Conservation (phyloP, 2,888 invertebrate genomes). For the Scaptomyza caliginosa region DNA sequence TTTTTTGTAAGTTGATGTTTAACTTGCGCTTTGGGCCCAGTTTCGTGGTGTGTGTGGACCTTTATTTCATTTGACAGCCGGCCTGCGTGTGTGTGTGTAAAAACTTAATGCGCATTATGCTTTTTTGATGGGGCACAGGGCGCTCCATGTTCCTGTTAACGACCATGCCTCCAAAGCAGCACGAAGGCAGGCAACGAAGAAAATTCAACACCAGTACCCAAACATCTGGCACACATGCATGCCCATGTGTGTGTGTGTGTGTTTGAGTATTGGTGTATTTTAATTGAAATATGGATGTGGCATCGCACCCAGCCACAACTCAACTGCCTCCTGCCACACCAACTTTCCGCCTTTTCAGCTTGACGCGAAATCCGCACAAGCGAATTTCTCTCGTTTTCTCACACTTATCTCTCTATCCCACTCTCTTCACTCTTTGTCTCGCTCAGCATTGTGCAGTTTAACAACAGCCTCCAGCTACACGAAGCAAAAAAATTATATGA, state of each 20-base stretch:
- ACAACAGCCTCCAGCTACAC: neutral
- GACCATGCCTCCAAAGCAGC: neutral
- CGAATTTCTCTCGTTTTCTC: neutral
- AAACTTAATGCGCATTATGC: constrained; percentile 40
- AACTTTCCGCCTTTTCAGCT: neutral
- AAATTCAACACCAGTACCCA: neutral
- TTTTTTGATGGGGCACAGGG: constrained; percentile 4
- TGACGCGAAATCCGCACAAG: neutral
- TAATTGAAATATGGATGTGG: constrained; percentile 31
- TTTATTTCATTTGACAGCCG: constrained; percentile 2
- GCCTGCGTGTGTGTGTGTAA: constrained; percentile 12
- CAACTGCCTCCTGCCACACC: neutral
- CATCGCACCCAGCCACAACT: constrained; percentile 1
- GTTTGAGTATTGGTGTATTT: neutral
- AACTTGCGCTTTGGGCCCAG: constrained; percentile 46
- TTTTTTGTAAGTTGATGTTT: constrained; percentile 67
- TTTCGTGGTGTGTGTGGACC: constrained; percentile 3
- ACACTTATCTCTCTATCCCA: neutral
- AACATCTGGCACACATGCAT: neutral
- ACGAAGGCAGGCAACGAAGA: neutral
- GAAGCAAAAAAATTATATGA: too few species aligned
- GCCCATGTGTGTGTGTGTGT: neutral
- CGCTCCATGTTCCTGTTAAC: constrained; percentile 1
- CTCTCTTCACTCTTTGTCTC: neutral
- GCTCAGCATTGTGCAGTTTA: neutral